Evolutionary conservation across 2,888 invertebrate species (phyloP).

Genomic region (Onthophagus sagittarius): DNA sequence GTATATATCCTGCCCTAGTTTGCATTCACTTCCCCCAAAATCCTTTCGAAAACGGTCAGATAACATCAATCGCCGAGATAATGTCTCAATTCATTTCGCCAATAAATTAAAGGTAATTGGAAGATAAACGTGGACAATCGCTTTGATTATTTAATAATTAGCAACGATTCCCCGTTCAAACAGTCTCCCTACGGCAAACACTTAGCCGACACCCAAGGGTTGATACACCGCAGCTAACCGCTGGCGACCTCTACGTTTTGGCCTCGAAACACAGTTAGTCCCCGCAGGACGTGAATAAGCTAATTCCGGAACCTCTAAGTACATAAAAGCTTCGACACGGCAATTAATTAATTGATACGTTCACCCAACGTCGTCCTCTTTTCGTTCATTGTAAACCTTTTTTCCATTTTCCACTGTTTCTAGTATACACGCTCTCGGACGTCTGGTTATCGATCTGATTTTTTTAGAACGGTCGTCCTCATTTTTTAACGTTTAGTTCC

Average conservation of each 20-base stretch:
- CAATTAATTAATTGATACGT: background rate
- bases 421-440: background rate
- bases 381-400: background rate
- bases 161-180: background rate
- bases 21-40: background rate
- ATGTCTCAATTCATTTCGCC: background rate
- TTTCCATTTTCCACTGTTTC: background rate
- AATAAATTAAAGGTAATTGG: background rate
- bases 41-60: background rate
- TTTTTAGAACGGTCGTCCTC: background rate
- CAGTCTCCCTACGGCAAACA: constrained; percentile 7
- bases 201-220: background rate
- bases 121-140: background rate
- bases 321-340: background rate
- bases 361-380: background rate
- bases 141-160: constrained; percentile 11
- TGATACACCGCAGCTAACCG: background rate
- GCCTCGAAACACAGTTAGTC: background rate
- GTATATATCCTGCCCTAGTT: background rate
- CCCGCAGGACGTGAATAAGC: background rate
- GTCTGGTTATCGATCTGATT: background rate
- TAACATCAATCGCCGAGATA: background rate
- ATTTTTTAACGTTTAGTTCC: no score
- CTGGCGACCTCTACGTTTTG: background rate
- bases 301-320: background rate